Evolutionary conservation across 2,888 invertebrate genomes (phyloP).

Genomic region (Melitaea athalia): DNA sequence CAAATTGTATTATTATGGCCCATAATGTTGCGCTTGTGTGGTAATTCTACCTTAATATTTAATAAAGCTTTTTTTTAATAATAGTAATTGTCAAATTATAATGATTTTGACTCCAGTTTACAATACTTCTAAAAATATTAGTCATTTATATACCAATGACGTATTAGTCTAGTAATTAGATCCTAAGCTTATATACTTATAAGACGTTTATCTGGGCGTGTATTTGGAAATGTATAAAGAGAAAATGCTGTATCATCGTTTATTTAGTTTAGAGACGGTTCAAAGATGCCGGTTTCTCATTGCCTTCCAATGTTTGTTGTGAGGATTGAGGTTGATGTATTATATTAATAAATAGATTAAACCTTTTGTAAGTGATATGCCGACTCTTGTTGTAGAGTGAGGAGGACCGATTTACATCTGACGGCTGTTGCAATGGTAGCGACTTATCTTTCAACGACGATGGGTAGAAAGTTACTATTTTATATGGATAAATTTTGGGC

Average conservation of each 20-base stretch:
- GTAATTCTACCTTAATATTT: slow-evolving; percentile 15
- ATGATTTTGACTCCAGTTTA: neutral
- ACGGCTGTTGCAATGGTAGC: too few species aligned
- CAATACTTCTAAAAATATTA: neutral
- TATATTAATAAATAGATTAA: slow-evolving; percentile 77
- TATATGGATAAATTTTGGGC: too few species aligned
- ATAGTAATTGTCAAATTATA: neutral
- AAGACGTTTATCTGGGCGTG: slow-evolving; percentile 43
- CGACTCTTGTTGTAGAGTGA: slow-evolving; percentile 42
- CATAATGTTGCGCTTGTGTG: slow-evolving; percentile 34
- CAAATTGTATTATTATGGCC: slow-evolving; percentile 31
- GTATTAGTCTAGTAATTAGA: neutral
- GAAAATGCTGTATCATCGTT: slow-evolving; percentile 58
- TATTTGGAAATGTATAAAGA: slow-evolving; percentile 41
- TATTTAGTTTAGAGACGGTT: slow-evolving; percentile 45
- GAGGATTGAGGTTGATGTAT: slow-evolving; percentile 53
- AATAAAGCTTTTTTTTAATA: neutral
- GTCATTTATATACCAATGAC: neutral
- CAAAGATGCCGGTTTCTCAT: slow-evolving; percentile 44
- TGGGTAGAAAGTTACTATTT: too few species aligned
- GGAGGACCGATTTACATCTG: neutral
- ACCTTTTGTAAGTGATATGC: slow-evolving; percentile 74
- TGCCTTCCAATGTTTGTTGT: slow-evolving; percentile 54
- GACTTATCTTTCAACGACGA: too few species aligned
- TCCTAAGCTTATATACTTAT: slow-evolving; percentile 5